These are phyloP conservation scores for Stigmatopora nigra DNA, from an alignment of 2,113 vertebrate genomes.

Conservation along the genomic window DNA sequence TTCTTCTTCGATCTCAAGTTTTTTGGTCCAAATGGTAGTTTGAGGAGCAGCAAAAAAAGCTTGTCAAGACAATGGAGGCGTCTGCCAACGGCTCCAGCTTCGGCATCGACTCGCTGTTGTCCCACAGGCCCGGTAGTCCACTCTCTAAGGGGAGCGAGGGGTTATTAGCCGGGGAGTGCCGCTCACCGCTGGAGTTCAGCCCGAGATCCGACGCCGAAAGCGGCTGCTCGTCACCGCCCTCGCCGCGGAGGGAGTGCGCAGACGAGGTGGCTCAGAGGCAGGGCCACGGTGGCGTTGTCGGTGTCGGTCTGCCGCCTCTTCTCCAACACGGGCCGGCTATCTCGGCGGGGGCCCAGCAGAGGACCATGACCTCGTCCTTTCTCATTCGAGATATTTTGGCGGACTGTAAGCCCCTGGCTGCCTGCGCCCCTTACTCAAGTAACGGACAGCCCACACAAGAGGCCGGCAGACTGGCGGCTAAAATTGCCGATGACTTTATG, in stretches of 20 bases:
- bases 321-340: constrained; percentile 77
- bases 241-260: constrained; percentile 83
- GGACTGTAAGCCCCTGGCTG: constrained; percentile 93
- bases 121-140: constrained; percentile 87
- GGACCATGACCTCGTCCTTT: constrained; percentile 96
- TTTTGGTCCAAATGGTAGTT: constrained; percentile 69
- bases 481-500: constrained; percentile 85
- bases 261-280: constrained; percentile 74
- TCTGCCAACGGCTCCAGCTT: constrained; percentile 88
- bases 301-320: constrained; percentile 74
- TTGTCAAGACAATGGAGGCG: constrained; percentile 78
- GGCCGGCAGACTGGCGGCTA: constrained; percentile 76
- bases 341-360: constrained; percentile 85
- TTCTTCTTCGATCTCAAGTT: constrained; percentile 36
- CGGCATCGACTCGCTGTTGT: constrained; percentile 96
- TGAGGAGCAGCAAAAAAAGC: constrained; percentile 44
- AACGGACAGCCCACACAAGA: constrained; percentile 84
- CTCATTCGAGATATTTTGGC: constrained; percentile 96
- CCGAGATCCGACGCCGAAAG: constrained; percentile 87
- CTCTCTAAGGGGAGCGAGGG: constrained; percentile 80
- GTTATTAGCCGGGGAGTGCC: constrained; percentile 76
- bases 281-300: constrained; percentile 63
- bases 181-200: constrained; percentile 90
- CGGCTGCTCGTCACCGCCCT: constrained; percentile 85
- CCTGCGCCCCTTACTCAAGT: constrained; percentile 95